Percentiles rank a stretch among this genome's conserved stretches.
These are phyloP conservation scores for Drosophila kambysellisi DNA, from an alignment of 2,888 invertebrate genomes.

Conservation along the genomic window DNA sequence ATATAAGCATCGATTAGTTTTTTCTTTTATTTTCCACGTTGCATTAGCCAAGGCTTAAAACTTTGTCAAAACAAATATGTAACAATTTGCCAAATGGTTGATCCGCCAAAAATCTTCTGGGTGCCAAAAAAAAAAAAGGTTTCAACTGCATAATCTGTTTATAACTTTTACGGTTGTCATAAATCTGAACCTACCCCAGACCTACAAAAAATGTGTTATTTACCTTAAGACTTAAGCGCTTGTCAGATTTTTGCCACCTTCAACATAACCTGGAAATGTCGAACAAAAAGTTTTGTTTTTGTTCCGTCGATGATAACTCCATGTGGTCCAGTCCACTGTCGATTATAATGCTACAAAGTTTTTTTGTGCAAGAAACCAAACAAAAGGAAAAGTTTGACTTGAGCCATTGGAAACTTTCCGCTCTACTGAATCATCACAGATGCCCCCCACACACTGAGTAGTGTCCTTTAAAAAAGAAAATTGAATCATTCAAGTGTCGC, in stretches of 20 bases:
- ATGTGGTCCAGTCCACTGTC: constrained; percentile 13
- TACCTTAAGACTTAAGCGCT: constrained; percentile 8
- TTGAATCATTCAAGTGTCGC: constrained; percentile 51
- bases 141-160: constrained; percentile 31
- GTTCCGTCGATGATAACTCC: constrained; percentile 21
- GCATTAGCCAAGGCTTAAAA: background rate
- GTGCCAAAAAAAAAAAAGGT: background rate
- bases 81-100: background rate
- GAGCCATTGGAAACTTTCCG: constrained; percentile 43
- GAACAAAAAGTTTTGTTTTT: constrained; percentile 32
- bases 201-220: constrained; percentile 11
- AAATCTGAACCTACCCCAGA: constrained; percentile 9
- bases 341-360: constrained; percentile 22
- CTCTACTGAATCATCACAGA: constrained; percentile 39
- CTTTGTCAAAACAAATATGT: background rate
- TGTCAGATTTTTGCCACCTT: constrained; percentile 20
- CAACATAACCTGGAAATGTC: constrained; percentile 43
- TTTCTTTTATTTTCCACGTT: background rate
- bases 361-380: constrained; percentile 28
- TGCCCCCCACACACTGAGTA: constrained; percentile 11
- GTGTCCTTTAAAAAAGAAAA: constrained; percentile 18
- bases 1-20: background rate
- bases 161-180: constrained; percentile 39
- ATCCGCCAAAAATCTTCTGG: constrained; percentile 1
- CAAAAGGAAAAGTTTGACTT: constrained; percentile 41